Percentiles rank a stretch among this genome's conserved stretches.
These are phyloP conservation scores for Caenorhabditis panamensis DNA, from an alignment of 2,888 invertebrate genomes.

Conservation along the genomic window DNA sequence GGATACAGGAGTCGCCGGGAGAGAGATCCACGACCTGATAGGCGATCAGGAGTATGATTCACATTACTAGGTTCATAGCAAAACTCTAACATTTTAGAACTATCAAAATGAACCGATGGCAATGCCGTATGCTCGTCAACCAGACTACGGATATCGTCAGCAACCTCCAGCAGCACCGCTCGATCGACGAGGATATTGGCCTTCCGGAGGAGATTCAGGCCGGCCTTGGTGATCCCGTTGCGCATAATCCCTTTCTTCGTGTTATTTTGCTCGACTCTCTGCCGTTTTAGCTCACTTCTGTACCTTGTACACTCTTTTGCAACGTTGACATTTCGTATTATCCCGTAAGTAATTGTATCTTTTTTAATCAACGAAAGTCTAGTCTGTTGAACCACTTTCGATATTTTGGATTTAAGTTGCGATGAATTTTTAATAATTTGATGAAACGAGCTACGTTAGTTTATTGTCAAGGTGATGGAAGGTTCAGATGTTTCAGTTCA, in stretches of 20 bases:
- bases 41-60: not conserved
- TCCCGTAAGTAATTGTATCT: not conserved
- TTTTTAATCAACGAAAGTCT: too few relatives aligned
- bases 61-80: not conserved
- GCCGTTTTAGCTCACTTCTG: slow-evolving; percentile 16
- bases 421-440: not conserved
- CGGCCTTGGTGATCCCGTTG: slow-evolving; percentile 16
- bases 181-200: slow-evolving; percentile 31
- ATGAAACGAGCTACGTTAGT: slow-evolving; percentile 1
- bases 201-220: slow-evolving; percentile 21
- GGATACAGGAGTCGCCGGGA: slow-evolving; percentile 45
- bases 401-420: not conserved
- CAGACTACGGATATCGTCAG: slow-evolving; percentile 24
- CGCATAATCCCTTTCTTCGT: not conserved
- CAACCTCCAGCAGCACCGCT: slow-evolving; percentile 16
- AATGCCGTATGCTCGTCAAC: slow-evolving; percentile 41
- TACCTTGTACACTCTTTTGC: not conserved
- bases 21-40: slow-evolving; percentile 23
- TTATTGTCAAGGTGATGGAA: not conserved
- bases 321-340: slow-evolving; percentile 1
- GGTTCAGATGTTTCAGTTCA: too few relatives aligned
- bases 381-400: too few relatives aligned
- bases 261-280: slow-evolving; percentile 1
- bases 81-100: not conserved
- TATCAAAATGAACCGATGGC: slow-evolving; percentile 26